Evolutionary conservation across 2,888 invertebrate species (phyloP), one percentile per base, ranked within the genome.

Genomic region (Stenotaenia linearis): DNA sequence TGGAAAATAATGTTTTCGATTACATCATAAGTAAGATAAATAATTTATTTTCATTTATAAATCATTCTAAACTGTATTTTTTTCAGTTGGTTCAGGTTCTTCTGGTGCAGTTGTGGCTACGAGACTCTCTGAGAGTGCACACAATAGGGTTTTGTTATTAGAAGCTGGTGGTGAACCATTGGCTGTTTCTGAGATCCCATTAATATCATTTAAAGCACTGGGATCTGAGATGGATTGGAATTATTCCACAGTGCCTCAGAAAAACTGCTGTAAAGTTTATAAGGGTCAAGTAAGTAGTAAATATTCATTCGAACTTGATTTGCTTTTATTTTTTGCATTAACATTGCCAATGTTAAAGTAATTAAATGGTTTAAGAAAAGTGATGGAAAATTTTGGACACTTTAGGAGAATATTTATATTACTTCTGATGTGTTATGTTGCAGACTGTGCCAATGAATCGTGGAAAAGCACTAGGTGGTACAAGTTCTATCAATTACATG

Each of bases 201-300:
- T 95, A 1, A 93, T 95, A 91, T 94, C 94, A 86, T 89, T 95
- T 80, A 94, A 95, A 87, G 94, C 93, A 85, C 89, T 94, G 79
- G 94, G 93, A 28, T 82, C 83, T 1, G 81, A 82, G 15, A 83
- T 83, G 45, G 84, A 85, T 80, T 85, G 85, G 84, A 81, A 81
- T 56, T 85, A 84, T 80, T 82, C 82, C 75, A 84, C 84, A 2
- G 84, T 80, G 9, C 83, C 84, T 23, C 78, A 78, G 23, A 61
- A 61, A 45, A 3, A 30, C 10, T 78, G 78, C 37, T 78, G 78
- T 35, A 78, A 61, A 74, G 32, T 45, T 2, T 78, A 69, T 25
- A 61, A 35, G 18, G 69, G 35, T 32, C n/a, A 25, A 15, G 78
- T 78, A 35, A 78, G 69, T 74, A 25, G 10, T 7, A 7, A 56